phyloP scores from a whole-genome alignment of 2,888 invertebrate species.

The Acrobasis consociella region DNA sequence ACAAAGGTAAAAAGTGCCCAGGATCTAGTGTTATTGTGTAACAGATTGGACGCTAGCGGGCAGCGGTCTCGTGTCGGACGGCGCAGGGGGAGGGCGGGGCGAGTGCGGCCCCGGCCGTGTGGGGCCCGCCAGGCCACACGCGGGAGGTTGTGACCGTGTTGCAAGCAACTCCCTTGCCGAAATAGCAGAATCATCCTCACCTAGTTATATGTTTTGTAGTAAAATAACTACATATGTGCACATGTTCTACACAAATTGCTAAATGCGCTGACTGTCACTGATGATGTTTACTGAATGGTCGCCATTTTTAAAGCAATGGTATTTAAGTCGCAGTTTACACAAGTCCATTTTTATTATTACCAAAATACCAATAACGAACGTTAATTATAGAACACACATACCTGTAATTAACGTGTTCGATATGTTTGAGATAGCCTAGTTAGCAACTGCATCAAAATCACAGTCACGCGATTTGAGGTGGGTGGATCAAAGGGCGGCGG shows the following conservation, averaged over 20 bases:
- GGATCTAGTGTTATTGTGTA: constrained; percentile 75
- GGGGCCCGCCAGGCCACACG: constrained; percentile 83
- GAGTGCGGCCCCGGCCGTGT: constrained; percentile 79
- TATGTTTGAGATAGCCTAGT: constrained; percentile 44
- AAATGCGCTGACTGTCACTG: neutral
- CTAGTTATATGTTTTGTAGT: constrained; percentile 41
- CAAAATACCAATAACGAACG: neutral
- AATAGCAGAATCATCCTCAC: constrained; percentile 69
- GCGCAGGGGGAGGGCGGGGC: constrained; percentile 83
- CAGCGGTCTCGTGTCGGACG: constrained; percentile 75
- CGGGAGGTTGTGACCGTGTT: constrained; percentile 84
- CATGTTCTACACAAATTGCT: neutral
- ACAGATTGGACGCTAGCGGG: constrained; percentile 78
- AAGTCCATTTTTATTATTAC: neutral
- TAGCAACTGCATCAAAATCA: constrained; percentile 66
- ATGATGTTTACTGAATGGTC: constrained; percentile 6
- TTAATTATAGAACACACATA: constrained; percentile 26
- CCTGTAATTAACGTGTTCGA: constrained; percentile 38
- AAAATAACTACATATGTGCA: constrained; percentile 29
- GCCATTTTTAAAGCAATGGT: constrained; percentile 22
- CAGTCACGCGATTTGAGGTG: constrained; percentile 79
- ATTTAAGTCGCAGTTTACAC: neutral
- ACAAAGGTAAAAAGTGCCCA: constrained; percentile 70
- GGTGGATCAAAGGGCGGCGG: constrained; percentile 83
- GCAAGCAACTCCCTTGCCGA: constrained; percentile 80